A percentile compares a stretch with the other conserved stretches of the same genome.
Evolutionary conservation across 2,113 vertebrate genomes (phyloP).

Genomic region (Alligator sinensis): DNA sequence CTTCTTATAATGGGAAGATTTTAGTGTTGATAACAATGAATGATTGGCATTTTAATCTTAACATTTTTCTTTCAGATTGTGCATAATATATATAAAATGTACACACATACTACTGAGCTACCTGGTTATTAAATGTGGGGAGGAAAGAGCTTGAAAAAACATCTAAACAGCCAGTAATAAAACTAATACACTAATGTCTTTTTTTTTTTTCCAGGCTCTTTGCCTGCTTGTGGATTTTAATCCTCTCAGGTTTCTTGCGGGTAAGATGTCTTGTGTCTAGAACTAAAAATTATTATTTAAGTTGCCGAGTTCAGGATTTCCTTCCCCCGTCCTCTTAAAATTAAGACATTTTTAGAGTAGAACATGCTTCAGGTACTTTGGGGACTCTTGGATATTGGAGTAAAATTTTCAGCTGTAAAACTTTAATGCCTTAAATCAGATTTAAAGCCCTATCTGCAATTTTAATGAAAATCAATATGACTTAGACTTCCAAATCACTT

Average conservation of each 20-base stretch:
- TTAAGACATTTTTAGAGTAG: background rate
- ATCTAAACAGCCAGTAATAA: background rate
- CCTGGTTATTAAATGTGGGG: background rate
- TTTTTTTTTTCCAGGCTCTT: slow-evolving; percentile 84
- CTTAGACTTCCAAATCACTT: background rate
- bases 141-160: background rate
- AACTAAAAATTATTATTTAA: background rate
- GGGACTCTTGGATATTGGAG: background rate
- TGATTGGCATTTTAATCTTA: background rate
- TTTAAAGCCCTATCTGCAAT: too few relatives aligned
- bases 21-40: background rate
- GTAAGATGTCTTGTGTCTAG: slow-evolving; percentile 77
- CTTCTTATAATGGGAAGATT: background rate
- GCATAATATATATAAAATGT: too few relatives aligned
- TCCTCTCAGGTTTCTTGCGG: slow-evolving; percentile 87
- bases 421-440: too few relatives aligned
- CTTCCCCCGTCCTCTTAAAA: too few relatives aligned
- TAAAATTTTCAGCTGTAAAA: background rate
- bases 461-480: background rate
- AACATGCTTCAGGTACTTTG: background rate
- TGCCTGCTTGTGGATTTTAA: slow-evolving; percentile 91
- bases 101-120: too few relatives aligned
- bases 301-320: background rate
- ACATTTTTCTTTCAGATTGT: too few relatives aligned
- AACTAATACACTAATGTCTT: slow-evolving; percentile 35